Percentiles rank a stretch among this genome's conserved stretches.
Evolutionary conservation across 2,888 invertebrate species (phyloP).

Genomic region (Geotrupes spiniger): DNA sequence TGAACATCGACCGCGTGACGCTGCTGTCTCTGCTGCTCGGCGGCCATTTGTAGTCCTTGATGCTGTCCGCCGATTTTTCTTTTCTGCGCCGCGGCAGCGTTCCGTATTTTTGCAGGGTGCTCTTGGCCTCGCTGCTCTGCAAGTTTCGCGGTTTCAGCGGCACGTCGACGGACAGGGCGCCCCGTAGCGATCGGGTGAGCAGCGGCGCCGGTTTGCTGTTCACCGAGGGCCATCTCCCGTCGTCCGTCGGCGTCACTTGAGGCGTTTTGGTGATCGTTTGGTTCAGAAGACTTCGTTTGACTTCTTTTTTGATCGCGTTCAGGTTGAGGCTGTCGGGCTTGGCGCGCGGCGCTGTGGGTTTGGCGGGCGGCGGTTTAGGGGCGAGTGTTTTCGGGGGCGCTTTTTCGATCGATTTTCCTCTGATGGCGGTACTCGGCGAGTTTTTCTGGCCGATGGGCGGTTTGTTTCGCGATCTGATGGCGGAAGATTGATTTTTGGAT

Average conservation of each 20-base stretch:
- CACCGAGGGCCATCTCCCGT: constrained; percentile 67
- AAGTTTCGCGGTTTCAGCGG: constrained; percentile 27
- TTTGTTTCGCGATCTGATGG: constrained; percentile 34
- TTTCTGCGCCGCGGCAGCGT: constrained; percentile 73
- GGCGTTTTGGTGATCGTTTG: constrained; percentile 49
- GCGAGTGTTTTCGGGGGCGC: constrained; percentile 14
- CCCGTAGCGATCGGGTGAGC: constrained; percentile 45
- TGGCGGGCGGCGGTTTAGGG: constrained; percentile 11
- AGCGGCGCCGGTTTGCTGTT: constrained; percentile 47
- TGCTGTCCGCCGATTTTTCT: constrained; percentile 56
- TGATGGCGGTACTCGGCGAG: constrained; percentile 52
- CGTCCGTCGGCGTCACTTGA: constrained; percentile 63
- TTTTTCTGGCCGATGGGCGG: constrained; percentile 44
- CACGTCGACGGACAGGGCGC: constrained; percentile 44
- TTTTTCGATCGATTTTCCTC: constrained; percentile 21
- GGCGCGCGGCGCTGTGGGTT: constrained; percentile 7
- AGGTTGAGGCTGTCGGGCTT: constrained; percentile 13
- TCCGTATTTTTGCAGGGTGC: constrained; percentile 69
- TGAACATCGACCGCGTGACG: constrained; percentile 27
- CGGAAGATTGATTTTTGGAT: constrained; percentile 9
- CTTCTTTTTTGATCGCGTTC: constrained; percentile 13
- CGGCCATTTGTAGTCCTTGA: constrained; percentile 46
- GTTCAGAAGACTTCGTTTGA: constrained; percentile 14
- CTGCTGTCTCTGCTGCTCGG: constrained; percentile 32
- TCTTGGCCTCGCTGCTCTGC: constrained; percentile 43